A percentile compares a stretch with the other conserved stretches of the same genome.
Evolutionary conservation across 2,113 vertebrate species (phyloP).

Genomic region (Vombatus ursinus): DNA sequence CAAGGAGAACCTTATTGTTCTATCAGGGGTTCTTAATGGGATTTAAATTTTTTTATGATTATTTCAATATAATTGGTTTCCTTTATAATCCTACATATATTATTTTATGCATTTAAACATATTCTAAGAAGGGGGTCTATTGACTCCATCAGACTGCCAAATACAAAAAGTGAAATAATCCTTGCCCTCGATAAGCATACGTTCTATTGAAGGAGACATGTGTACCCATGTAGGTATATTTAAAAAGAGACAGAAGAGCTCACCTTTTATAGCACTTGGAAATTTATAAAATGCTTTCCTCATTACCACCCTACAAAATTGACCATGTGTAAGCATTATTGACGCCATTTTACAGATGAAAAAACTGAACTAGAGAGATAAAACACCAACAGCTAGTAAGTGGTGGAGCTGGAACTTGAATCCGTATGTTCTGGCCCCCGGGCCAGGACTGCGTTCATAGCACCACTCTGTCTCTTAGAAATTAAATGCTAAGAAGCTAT

Average conservation of each 20-base stretch:
- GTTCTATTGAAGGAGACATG: not conserved
- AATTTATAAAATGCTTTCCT: not conserved
- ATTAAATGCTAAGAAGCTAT: not conserved
- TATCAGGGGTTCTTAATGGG: not conserved
- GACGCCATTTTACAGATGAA: not conserved
- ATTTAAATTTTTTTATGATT: not conserved
- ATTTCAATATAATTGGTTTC: not conserved
- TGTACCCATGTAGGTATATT: not conserved
- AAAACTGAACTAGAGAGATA: not conserved
- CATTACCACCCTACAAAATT: not conserved
- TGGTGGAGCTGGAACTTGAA: not conserved
- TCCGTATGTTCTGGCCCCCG: not conserved
- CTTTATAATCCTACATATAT: not conserved
- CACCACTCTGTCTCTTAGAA: not conserved
- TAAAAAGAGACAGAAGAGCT: not conserved
- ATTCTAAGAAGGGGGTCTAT: not conserved
- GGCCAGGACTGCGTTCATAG: not conserved
- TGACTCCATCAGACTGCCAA: not conserved
- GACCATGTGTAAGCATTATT: too few relatives aligned
- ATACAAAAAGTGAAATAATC: not conserved
- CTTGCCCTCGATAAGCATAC: not conserved
- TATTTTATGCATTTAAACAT: not conserved
- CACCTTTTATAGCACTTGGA: not conserved
- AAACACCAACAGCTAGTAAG: not conserved
- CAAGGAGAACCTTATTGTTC: not conserved